A percentile compares a stretch with the other conserved stretches of the same genome.
These are phyloP conservation scores for Lepisosteus osseus DNA, from an alignment of 2,113 vertebrate genomes.

Conservation along the genomic window DNA sequence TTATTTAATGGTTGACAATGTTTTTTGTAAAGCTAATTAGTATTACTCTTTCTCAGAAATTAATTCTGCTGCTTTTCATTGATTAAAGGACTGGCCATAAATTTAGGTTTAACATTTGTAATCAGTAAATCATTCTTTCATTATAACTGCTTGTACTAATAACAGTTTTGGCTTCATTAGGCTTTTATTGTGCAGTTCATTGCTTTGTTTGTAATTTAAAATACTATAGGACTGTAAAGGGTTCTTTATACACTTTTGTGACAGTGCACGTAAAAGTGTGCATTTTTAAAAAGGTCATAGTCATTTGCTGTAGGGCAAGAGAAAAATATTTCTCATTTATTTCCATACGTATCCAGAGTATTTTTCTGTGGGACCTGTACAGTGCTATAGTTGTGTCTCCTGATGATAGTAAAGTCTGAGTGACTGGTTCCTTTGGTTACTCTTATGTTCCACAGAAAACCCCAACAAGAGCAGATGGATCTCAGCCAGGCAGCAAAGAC, in stretches of 20 bases:
- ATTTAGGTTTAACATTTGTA: neutral
- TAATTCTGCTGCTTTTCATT: too few species aligned
- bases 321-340: too few species aligned
- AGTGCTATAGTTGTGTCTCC: slow-evolving; percentile 16
- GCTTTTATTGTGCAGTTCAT: neutral
- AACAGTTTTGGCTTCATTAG: neutral
- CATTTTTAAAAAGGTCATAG: too few species aligned
- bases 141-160: neutral
- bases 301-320: too few species aligned
- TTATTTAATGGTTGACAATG: too few species aligned
- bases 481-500: slow-evolving; percentile 77
- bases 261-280: too few species aligned
- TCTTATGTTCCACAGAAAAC: slow-evolving; percentile 81
- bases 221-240: slow-evolving; percentile 10
- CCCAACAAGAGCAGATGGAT: slow-evolving; percentile 67
- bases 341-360: too few species aligned
- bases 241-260: slow-evolving; percentile 1
- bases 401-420: slow-evolving; percentile 31
- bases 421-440: slow-evolving; percentile 78
- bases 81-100: slow-evolving; percentile 10
- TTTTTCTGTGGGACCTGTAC: slow-evolving; percentile 3
- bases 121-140: neutral
- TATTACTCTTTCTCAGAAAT: too few species aligned
- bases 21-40: too few species aligned
- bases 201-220: slow-evolving; percentile 1